phyloP scores from a whole-genome alignment of 2,888 invertebrate genomes.

The Melanchra persicariae region DNA sequence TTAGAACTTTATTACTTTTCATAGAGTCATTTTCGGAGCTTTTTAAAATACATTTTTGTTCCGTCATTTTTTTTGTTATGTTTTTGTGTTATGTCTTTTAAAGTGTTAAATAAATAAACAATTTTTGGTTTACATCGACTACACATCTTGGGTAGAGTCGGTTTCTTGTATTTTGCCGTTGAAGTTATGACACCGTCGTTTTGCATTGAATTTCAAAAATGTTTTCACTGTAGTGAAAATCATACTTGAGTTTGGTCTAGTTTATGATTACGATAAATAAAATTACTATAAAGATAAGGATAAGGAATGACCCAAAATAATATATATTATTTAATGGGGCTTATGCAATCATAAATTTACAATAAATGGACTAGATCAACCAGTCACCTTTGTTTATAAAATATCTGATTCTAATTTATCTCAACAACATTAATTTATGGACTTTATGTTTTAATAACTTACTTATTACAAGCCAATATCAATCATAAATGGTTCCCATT shows the following conservation, averaged over 20 bases:
- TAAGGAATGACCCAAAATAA: slow-evolving; percentile 2
- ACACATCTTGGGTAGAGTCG: too few species aligned
- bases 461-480: not conserved
- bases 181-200: too few species aligned
- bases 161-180: too few species aligned
- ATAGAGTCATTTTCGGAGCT: not conserved
- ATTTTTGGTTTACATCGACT: too few species aligned
- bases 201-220: too few species aligned
- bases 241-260: slow-evolving; percentile 3
- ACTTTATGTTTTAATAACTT: not conserved
- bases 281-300: not conserved
- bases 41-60: too few species aligned
- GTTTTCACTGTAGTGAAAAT: too few species aligned
- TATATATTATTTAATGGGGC: not conserved
- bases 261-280: not conserved
- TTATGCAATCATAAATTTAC: slow-evolving; percentile 11
- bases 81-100: too few species aligned
- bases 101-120: too few species aligned
- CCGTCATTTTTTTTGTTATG: too few species aligned
- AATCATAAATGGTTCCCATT: not conserved
- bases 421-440: not conserved
- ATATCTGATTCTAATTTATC: not conserved
- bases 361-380: not conserved
- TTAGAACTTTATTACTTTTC: not conserved
- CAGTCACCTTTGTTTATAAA: not conserved